Base-by-base conservation (phyloP, 2,888 invertebrate species). In the Oligia strigilis region DNA sequence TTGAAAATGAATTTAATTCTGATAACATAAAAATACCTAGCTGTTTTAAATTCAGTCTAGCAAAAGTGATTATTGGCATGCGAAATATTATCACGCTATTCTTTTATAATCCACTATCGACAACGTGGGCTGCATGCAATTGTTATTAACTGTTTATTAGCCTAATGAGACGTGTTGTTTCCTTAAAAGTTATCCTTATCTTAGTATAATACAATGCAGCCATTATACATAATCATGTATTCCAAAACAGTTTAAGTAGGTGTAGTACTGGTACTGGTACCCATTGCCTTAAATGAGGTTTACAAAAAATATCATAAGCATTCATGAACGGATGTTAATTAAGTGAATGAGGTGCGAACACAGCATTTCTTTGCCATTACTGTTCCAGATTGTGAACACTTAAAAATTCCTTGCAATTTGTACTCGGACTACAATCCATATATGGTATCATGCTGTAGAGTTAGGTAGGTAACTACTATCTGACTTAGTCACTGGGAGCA, bases 51-150 rank as follows among this genome's bases (percentile, higher is more conserved):
- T 87, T 84, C 78, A 78, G 83, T 81, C 83, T 81, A 81, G 78
- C 77, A 84, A 86, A 82, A 88, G 79, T 89, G 85, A 89, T 90
- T 87, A 87, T 76, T 67, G 82, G 85, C 92, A 92, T 92, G 92
- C 89, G 78, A 89, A 90, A 92, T 89, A 86, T 72, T 80, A 87
- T 87, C 92, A 92, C 91, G 92, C 89, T 85, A 91, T 81, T 66
- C 58, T 71, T 77, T 74, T 83, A 67, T 65, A 82, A 84, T 77
- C 40, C 69, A 76, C 60, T 81, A 83, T 83, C 58, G 46, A 79
- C 29, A 73, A 83, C 75, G 69, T 80, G 74, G 66, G 67, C 72
- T 85, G 77, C 85, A 82, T 86, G 78, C 83, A 79, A 60, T 79
- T 70, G 55, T 69, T 71, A 64, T 70, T 67, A 62, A 46, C 29